Conservation (phyloP, 2,888 invertebrate genomes). For the Pandemis heparana region DNA sequence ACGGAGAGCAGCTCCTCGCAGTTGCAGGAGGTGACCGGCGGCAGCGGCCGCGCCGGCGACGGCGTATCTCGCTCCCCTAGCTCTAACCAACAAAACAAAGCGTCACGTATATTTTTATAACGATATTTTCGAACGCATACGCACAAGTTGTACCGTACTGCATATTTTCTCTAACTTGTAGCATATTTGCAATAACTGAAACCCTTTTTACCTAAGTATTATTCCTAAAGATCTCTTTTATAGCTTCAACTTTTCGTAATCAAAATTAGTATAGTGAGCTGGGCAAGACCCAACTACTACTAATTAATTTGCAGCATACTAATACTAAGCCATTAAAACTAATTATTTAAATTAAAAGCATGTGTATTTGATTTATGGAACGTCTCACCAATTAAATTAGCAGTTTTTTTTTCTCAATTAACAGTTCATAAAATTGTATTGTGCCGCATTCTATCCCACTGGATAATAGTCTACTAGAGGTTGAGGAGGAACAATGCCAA, state of each 20-base stretch:
- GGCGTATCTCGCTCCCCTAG: constrained; percentile 82
- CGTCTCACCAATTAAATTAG: constrained; percentile 1
- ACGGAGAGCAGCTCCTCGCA: constrained; percentile 93
- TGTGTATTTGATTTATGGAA: constrained; percentile 2
- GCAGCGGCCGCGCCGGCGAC: constrained; percentile 75
- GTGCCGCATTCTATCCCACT: constrained; percentile 15
- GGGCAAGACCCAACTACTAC: background rate
- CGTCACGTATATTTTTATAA: background rate
- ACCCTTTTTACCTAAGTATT: no score
- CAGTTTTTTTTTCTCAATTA: constrained; percentile 19
- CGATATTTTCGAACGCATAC: background rate
- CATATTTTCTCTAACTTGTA: no score
- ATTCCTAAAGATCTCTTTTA: background rate
- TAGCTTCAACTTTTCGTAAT: background rate
- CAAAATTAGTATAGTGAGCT: background rate
- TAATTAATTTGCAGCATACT: background rate
- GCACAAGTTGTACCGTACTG: no score
- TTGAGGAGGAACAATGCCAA: constrained; percentile 41
- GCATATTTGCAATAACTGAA: no score
- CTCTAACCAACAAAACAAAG: constrained; percentile 58
- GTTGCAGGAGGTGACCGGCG: constrained; percentile 88
- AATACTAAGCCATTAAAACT: constrained; percentile 1
- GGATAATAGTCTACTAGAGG: constrained; percentile 10
- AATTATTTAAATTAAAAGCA: background rate
- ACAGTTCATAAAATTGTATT: constrained; percentile 22